phyloP scores from a whole-genome alignment of 2,888 invertebrate species.

The Toxonevra muliebris region DNA sequence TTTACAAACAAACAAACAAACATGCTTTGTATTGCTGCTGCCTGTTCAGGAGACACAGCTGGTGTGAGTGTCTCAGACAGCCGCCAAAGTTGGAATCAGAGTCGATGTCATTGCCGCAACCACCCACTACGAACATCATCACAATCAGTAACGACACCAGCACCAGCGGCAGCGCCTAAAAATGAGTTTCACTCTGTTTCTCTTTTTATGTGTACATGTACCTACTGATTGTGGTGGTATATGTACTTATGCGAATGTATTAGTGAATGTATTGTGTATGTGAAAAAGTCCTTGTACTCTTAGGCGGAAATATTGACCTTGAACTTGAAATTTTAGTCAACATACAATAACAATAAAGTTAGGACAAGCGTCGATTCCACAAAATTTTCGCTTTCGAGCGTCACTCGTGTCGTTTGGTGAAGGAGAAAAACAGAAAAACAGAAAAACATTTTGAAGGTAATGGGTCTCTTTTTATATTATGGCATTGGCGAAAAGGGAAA shows the following conservation, averaged over 20 bases:
- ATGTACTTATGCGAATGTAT: not conserved
- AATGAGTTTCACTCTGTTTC: slow-evolving; percentile 26
- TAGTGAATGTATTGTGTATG: slow-evolving; percentile 6
- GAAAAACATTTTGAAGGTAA: not conserved
- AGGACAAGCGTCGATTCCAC: slow-evolving; percentile 29
- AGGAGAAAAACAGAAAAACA: slow-evolving; percentile 22
- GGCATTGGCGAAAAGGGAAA: too few relatives aligned
- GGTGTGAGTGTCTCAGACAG: slow-evolving; percentile 39
- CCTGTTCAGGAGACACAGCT: not conserved
- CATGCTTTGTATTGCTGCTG: not conserved
- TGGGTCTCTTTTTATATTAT: too few relatives aligned
- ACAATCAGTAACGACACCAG: slow-evolving; percentile 32
- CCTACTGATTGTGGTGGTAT: slow-evolving; percentile 26
- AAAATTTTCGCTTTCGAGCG: slow-evolving; percentile 23
- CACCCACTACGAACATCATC: too few relatives aligned
- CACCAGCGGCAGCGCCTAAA: slow-evolving; percentile 35
- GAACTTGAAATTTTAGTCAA: slow-evolving; percentile 58
- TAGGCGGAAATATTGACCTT: slow-evolving; percentile 47
- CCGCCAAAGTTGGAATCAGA: slow-evolving; percentile 4
- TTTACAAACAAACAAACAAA: not conserved
- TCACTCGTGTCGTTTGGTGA: slow-evolving; percentile 10
- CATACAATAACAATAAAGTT: slow-evolving; percentile 43
- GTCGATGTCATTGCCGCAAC: too few relatives aligned
- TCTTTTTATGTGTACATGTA: slow-evolving; percentile 21
- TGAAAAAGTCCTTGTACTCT: not conserved